These are phyloP conservation scores for Apodemus agrarius DNA, from an alignment of 2,797 vertebrate genomes.

Conservation along the genomic window DNA sequence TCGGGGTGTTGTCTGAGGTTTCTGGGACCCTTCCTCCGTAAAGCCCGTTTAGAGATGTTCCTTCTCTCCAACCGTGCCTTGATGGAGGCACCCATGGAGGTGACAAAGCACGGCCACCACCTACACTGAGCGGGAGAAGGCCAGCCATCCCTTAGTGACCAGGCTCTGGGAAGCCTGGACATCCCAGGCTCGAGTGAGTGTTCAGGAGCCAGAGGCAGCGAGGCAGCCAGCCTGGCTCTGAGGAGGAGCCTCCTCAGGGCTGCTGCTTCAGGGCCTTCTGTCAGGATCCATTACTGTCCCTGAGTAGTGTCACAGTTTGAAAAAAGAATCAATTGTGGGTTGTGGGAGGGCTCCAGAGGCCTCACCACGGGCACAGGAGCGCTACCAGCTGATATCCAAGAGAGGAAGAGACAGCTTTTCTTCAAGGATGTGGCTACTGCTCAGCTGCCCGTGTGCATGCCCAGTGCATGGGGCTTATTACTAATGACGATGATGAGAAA, in stretches of 20 bases:
- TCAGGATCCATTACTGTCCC: neutral
- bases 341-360: neutral
- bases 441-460: neutral
- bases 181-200: neutral
- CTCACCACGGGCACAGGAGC: neutral
- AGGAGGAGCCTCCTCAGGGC: rapidly evolving
- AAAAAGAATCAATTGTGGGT: neutral
- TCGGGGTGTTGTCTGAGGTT: rapidly evolving
- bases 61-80: neutral
- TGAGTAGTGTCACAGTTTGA: neutral
- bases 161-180: neutral
- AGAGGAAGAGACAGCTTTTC: neutral
- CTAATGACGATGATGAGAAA: neutral
- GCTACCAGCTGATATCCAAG: neutral
- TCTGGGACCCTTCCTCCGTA: neutral
- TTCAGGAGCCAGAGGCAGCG: rapidly evolving
- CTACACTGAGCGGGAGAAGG: neutral
- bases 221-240: neutral
- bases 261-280: neutral
- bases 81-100: neutral
- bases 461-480: neutral
- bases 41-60: rapidly evolving
- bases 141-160: neutral
- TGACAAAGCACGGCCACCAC: neutral
- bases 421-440: neutral